Conservation (phyloP, 2,888 invertebrate species). For the Mimachlamys varia region DNA sequence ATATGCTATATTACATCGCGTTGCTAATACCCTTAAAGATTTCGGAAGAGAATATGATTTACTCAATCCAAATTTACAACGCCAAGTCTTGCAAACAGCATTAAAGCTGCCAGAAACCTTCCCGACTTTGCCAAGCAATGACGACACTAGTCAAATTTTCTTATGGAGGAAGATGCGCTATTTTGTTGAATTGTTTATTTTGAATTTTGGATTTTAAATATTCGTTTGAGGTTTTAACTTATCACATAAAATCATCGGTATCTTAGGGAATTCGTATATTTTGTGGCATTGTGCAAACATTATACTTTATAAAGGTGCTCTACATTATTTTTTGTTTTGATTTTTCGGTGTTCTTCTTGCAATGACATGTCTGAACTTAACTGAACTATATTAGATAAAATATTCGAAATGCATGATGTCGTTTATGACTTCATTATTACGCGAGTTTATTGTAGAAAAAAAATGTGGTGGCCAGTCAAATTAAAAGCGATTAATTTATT, state of each 20-base stretch:
- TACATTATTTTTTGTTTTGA: background rate
- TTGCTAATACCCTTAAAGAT: background rate
- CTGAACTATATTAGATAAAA: too few relatives aligned
- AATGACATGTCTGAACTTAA: background rate
- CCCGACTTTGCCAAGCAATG: background rate
- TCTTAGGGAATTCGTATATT: background rate
- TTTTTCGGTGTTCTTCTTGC: background rate
- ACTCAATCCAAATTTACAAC: background rate
- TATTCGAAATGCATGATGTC: too few relatives aligned
- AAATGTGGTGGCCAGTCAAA: too few relatives aligned
- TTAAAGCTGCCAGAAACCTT: background rate
- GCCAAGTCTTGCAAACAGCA: background rate
- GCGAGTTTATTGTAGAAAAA: too few relatives aligned
- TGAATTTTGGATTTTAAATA: background rate
- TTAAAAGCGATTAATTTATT: background rate
- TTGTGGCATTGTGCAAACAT: background rate
- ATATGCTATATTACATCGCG: background rate
- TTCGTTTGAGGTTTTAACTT: background rate
- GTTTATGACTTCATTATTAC: too few relatives aligned
- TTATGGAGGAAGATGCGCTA: background rate
- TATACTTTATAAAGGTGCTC: background rate
- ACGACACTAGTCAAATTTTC: constrained; percentile 3
- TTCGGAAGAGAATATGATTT: background rate
- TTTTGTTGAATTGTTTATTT: background rate
- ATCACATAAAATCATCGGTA: background rate